Conservation (phyloP, 2,113 vertebrate species). For the Australoheros scitulus region DNA sequence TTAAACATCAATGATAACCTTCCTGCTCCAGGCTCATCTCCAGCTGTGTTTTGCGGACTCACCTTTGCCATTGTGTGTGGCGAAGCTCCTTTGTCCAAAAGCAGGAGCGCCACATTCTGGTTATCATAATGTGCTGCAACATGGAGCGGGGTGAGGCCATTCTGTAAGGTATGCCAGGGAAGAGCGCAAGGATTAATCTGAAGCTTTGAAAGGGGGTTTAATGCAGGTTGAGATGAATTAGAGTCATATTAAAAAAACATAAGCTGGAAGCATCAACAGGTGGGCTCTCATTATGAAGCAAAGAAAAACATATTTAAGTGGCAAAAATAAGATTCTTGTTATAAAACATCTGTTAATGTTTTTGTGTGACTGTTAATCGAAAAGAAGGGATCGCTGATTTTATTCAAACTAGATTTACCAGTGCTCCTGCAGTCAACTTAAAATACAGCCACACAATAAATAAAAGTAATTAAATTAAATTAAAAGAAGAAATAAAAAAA, state of each 20-base stretch:
- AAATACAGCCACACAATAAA: slow-evolving; percentile 46
- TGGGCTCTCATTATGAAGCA: slow-evolving; percentile 20
- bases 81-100: slow-evolving; percentile 96
- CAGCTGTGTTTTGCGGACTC: slow-evolving; percentile 53
- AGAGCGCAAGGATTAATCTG: slow-evolving; percentile 42
- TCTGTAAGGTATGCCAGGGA: slow-evolving; percentile 85
- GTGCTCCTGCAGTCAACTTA: slow-evolving; percentile 53
- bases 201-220: background rate
- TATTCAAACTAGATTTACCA: slow-evolving; percentile 57
- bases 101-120: slow-evolving; percentile 96
- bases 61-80: slow-evolving; percentile 95
- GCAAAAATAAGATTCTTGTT: background rate
- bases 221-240: background rate
- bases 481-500: background rate
- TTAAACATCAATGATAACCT: background rate
- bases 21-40: background rate
- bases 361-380: slow-evolving; percentile 50
- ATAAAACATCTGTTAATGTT: slow-evolving; percentile 18
- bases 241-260: slow-evolving; percentile 24
- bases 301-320: slow-evolving; percentile 22
- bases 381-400: slow-evolving; percentile 15
- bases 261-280: slow-evolving; percentile 13
- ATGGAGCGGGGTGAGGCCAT: slow-evolving; percentile 96
- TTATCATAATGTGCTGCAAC: slow-evolving; percentile 99
- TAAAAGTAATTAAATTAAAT: background rate